Percentiles rank a stretch among this genome's conserved stretches.
These are phyloP conservation scores for Chloropsis hardwickii DNA, from an alignment of 2,113 vertebrate genomes.

Conservation along the genomic window DNA sequence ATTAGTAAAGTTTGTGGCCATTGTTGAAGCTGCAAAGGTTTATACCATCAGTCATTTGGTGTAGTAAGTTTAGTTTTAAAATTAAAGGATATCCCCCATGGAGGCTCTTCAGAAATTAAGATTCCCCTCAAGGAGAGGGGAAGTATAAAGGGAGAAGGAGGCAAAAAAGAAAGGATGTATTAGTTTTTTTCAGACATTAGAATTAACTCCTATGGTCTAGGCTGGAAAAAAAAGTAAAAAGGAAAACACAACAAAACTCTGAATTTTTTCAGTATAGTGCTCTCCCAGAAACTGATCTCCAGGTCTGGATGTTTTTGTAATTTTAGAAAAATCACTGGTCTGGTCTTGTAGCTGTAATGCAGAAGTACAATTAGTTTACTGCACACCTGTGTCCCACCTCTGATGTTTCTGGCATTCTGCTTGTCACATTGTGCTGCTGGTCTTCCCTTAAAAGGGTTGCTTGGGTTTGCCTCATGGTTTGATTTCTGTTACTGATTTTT, in stretches of 20 bases:
- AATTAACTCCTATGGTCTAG: neutral
- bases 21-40: neutral
- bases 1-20: neutral
- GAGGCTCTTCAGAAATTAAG: neutral
- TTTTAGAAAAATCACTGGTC: neutral
- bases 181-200: neutral
- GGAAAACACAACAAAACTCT: neutral
- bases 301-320: neutral
- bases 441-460: neutral
- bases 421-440: neutral
- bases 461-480: neutral
- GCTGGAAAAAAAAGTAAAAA: neutral
- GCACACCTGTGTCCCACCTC: fast-evolving
- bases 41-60: neutral
- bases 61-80: neutral
- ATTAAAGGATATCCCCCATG: neutral
- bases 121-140: neutral
- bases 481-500: neutral
- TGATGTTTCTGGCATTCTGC: neutral
- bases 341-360: neutral
- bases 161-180: neutral
- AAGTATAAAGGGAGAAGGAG: neutral
- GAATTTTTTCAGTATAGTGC: neutral
- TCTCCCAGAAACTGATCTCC: neutral
- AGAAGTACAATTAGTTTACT: neutral